Evolutionary conservation across 64 coral and sea anemone species (phyloP).

Genomic region (Montipora cactus): DNA sequence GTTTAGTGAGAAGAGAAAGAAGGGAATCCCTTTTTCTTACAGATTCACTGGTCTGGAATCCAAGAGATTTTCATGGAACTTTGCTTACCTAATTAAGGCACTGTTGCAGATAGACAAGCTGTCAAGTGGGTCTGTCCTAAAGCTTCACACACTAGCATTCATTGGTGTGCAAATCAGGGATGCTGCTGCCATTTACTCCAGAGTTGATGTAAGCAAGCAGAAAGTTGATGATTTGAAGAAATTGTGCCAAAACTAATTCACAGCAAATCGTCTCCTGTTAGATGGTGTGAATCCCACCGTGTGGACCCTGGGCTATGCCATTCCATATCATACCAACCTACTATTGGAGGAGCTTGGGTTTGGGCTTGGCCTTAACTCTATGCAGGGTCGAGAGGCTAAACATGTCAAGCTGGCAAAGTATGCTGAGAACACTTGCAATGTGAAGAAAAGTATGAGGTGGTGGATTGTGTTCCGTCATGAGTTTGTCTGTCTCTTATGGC

Average conservation of each 20-base stretch:
- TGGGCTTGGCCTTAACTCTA: slow-evolving; percentile 62
- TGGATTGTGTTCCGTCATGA: slow-evolving; percentile 55
- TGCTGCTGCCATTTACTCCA: slow-evolving; percentile 43
- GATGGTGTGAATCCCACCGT: slow-evolving; percentile 49
- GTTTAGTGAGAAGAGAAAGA: slow-evolving; percentile 44
- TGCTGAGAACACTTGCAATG: slow-evolving; percentile 51
- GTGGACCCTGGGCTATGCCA: slow-evolving; percentile 29
- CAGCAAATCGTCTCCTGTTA: slow-evolving; percentile 9
- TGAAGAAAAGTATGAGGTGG: slow-evolving; percentile 30
- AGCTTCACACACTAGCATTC: slow-evolving; percentile 36
- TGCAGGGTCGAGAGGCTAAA: slow-evolving; percentile 54
- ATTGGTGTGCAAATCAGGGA: slow-evolving; percentile 33
- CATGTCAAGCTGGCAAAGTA: slow-evolving; percentile 38
- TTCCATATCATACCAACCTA: slow-evolving; percentile 17
- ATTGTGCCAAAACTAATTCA: slow-evolving; percentile 40
- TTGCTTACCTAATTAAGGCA: slow-evolving; percentile 17
- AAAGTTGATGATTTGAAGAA: slow-evolving; percentile 8
- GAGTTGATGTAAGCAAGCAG: slow-evolving; percentile 25
- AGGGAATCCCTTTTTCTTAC: background rate
- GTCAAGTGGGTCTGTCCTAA: slow-evolving; percentile 13
- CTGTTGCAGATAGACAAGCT: no score
- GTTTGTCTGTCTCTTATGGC: slow-evolving; percentile 40
- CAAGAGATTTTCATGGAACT: slow-evolving; percentile 22
- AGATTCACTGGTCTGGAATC: slow-evolving; percentile 30
- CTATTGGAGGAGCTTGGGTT: slow-evolving; percentile 41